These are phyloP conservation scores for Andrena flavipes DNA, from an alignment of 2,888 invertebrate genomes.

Conservation along the genomic window DNA sequence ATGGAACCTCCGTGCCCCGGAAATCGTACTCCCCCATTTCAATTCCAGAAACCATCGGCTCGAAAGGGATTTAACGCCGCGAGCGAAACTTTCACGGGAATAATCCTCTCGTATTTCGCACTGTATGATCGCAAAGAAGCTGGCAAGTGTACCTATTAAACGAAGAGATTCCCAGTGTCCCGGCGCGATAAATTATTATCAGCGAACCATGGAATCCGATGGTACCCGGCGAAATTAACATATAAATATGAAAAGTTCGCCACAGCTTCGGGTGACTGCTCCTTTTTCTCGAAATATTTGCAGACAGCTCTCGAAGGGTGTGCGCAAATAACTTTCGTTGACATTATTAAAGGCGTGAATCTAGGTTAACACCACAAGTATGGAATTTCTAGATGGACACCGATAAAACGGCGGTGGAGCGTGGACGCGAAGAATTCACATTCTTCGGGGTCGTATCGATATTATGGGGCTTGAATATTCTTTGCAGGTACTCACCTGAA, in stretches of 20 bases:
- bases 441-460: slow-evolving; percentile 25
- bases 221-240: slow-evolving; percentile 24
- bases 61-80: neutral
- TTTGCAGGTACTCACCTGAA: slow-evolving; percentile 89
- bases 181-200: slow-evolving; percentile 32
- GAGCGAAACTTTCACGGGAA: neutral
- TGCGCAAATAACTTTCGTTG: slow-evolving; percentile 26
- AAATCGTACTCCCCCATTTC: neutral
- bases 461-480: slow-evolving; percentile 27
- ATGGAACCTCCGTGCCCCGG: neutral
- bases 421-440: slow-evolving; percentile 31
- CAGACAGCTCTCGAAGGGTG: neutral
- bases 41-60: neutral
- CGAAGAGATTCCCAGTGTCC: neutral
- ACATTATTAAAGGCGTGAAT: slow-evolving; percentile 41
- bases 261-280: slow-evolving; percentile 2
- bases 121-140: neutral
- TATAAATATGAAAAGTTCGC: slow-evolving; percentile 47
- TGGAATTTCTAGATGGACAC: slow-evolving; percentile 27
- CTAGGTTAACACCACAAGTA: slow-evolving; percentile 22
- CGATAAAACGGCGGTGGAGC: neutral
- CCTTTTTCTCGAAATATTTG: slow-evolving; percentile 7
- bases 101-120: neutral
- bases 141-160: neutral
- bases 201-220: neutral